Evolutionary conservation across 2,888 invertebrate species (phyloP), one percentile per base, ranked within the genome.

Genomic region (Nowickia ferox): DNA sequence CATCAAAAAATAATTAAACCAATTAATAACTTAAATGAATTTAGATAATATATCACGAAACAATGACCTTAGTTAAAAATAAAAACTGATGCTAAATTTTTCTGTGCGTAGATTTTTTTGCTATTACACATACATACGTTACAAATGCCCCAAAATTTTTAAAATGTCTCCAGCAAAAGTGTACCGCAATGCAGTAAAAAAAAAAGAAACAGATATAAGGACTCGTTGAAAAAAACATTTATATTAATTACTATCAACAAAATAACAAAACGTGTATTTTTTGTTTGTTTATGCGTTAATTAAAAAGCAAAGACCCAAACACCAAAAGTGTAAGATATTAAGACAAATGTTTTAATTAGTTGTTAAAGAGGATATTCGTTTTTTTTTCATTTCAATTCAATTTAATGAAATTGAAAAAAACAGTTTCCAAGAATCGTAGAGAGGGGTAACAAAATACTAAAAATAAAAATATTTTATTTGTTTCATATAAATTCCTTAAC

Each of bases 281-380:
- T 87, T 89, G 89, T 51, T 89, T 87, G 88, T 79, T 75, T 78
- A 88, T 90, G 91, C 91, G 91, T 92, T 92, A 92, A 92, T 92
- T 92, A 91, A 90, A 90, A 91, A 72, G 53, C 66, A 55, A n/a
- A 19, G 65, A 83, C 10, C 53, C 65, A 57, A 55, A 38, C 42
- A 65, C 71, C 75, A 90, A 91, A 90, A 92, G 90, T 90, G 90
- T 80, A 76, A 76, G 90, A 91, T 91, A 92, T 92, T 90, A 91
- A 92, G 92, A 92, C 90, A 91, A 92, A 92, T 92, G 92, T 91
- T 91, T 92, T 91, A 92, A 92, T 92, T 91, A 91, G 90, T 89
- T 78, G 79, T 55, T 77, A 69, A 59, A 59, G 63, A 77, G 57
- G 42, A 69, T 68, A 69, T 84, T 80, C 15, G 42, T 10, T 74